These are phyloP conservation scores for Drosophila gaucha DNA, from an alignment of 2,888 invertebrate species.

Conservation along the genomic window DNA sequence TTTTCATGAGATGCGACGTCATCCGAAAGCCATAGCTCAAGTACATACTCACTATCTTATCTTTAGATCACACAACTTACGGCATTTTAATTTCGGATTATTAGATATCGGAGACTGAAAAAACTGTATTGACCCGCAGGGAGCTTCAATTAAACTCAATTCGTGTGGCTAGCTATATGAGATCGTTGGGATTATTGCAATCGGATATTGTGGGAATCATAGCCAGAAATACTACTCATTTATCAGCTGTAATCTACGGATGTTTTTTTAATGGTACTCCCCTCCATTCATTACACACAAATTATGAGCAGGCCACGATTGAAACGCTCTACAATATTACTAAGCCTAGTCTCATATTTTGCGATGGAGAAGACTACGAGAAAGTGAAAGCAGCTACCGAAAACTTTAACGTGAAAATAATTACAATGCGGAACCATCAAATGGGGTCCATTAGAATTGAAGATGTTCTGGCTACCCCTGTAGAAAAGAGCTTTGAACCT, in stretches of 20 bases:
- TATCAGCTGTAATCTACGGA: conserved; percentile 65
- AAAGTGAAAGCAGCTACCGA: conserved; percentile 48
- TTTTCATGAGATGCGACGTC: conserved; percentile 56
- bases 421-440: conserved; percentile 64
- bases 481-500: conserved; percentile 53
- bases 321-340: conserved; percentile 58
- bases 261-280: conserved; percentile 74
- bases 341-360: conserved; percentile 64
- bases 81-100: not conserved
- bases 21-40: conserved; percentile 48
- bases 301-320: conserved; percentile 49
- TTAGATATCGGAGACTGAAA: conserved; percentile 70
- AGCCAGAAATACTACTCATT: conserved; percentile 69
- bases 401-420: conserved; percentile 30
- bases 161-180: conserved; percentile 63
- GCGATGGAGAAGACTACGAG: conserved; percentile 65
- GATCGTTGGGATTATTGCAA: conserved; percentile 52
- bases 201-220: conserved; percentile 74
- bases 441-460: conserved; percentile 40
- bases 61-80: too few species aligned
- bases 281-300: conserved; percentile 64
- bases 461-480: conserved; percentile 38
- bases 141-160: conserved; percentile 62
- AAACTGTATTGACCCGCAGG: conserved; percentile 45
- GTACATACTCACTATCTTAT: not conserved